phyloP scores from a whole-genome alignment of 92 coral and sea anemone genomes.

The Actinernus sp. region DNA sequence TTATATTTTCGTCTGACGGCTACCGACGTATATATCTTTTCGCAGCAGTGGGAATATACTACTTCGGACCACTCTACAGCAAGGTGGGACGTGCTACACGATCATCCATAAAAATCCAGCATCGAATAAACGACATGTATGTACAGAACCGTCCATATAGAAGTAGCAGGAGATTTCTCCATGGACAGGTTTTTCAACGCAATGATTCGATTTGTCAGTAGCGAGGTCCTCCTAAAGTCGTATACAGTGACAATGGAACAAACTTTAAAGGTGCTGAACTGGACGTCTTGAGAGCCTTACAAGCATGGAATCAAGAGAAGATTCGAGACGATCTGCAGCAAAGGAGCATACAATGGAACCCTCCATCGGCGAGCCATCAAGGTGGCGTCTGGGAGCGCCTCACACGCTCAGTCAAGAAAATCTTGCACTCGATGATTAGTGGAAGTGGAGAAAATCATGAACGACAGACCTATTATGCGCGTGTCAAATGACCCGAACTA shows the following conservation, averaged over 20 bases:
- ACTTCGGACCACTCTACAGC: slow-evolving; percentile 58
- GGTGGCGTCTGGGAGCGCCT: slow-evolving; percentile 74
- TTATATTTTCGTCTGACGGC: slow-evolving; percentile 61
- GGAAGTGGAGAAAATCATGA: too few relatives aligned
- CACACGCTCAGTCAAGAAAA: slow-evolving; percentile 46
- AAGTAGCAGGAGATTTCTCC: slow-evolving; percentile 51
- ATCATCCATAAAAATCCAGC: slow-evolving; percentile 33
- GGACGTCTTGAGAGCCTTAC: slow-evolving; percentile 53
- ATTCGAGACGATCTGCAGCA: slow-evolving; percentile 27
- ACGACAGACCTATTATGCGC: slow-evolving; percentile 60
- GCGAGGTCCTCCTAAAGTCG: slow-evolving; percentile 63
- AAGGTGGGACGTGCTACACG: slow-evolving; percentile 58
- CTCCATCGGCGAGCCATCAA: slow-evolving; percentile 71
- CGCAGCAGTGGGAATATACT: slow-evolving; percentile 68
- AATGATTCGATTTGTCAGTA: slow-evolving; percentile 52
- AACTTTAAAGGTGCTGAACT: slow-evolving; percentile 62
- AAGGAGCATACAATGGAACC: slow-evolving; percentile 48
- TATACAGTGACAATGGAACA: slow-evolving; percentile 75
- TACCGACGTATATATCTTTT: slow-evolving; percentile 48
- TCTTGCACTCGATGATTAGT: slow-evolving; percentile 51
- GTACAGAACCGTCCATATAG: slow-evolving; percentile 63
- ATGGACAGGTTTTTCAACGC: slow-evolving; percentile 70
- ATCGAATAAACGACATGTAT: too few relatives aligned
- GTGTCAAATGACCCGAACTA: slow-evolving; percentile 56
- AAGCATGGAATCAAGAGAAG: slow-evolving; percentile 58